phyloP scores from a whole-genome alignment of 2,797 vertebrate genomes.

The Hybognathus amarus region DNA sequence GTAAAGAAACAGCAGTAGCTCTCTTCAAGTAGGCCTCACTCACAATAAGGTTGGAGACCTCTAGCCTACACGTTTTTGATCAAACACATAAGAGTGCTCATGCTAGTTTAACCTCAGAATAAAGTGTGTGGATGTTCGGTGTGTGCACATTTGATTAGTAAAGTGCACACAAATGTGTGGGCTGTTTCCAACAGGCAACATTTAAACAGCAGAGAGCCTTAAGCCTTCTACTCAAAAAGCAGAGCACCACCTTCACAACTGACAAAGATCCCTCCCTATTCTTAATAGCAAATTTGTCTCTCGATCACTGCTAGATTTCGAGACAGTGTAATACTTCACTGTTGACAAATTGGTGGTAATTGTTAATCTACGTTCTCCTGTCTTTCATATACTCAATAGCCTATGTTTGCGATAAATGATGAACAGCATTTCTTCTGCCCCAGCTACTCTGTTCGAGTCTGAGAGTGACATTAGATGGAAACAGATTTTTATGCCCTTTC shows the following conservation, averaged over 20 bases:
- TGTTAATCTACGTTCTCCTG: neutral
- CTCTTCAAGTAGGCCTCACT: neutral
- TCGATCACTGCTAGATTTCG: slow-evolving; percentile 1
- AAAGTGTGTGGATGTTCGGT: neutral
- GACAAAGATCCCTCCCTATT: neutral
- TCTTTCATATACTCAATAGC: neutral
- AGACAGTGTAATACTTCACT: neutral
- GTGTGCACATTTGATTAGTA: slow-evolving; percentile 8
- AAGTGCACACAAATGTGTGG: slow-evolving; percentile 11
- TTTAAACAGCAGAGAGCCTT: slow-evolving; percentile 16
- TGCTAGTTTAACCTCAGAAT: slow-evolving; percentile 16
- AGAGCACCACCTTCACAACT: neutral
- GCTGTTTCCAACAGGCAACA: slow-evolving; percentile 22
- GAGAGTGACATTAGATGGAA: neutral
- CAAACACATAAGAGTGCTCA: neutral
- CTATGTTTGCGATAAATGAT: slow-evolving; percentile 5
- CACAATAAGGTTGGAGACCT: neutral
- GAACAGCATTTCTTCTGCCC: neutral
- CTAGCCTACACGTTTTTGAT: neutral
- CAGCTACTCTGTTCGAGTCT: neutral
- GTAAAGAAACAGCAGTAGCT: neutral
- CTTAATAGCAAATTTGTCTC: slow-evolving; percentile 2
- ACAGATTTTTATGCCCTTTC: neutral
- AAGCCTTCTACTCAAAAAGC: neutral
- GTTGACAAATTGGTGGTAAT: neutral